phyloP scores from a whole-genome alignment of 2,113 vertebrate species.

The Taxidea taxus region DNA sequence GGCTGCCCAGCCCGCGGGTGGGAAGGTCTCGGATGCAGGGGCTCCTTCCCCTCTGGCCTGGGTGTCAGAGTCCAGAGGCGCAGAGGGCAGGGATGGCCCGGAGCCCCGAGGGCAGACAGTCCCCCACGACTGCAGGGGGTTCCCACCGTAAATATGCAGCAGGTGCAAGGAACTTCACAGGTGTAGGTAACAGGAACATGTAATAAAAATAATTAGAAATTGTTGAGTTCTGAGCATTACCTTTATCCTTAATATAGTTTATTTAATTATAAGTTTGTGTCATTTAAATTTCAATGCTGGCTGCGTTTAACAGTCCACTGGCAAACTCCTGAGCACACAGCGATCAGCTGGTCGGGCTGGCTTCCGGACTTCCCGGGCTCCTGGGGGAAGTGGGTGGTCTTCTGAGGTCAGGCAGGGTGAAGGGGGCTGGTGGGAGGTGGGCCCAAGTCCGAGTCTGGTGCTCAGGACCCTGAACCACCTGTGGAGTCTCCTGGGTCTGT shows the following conservation, averaged over 20 bases:
- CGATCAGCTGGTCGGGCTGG: too few relatives aligned
- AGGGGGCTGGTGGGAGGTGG: not conserved
- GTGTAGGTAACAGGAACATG: not conserved
- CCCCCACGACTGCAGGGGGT: fast-evolving
- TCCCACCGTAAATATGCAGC: not conserved
- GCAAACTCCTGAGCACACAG: not conserved
- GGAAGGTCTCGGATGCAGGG: not conserved
- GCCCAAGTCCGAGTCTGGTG: not conserved
- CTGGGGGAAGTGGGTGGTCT: not conserved
- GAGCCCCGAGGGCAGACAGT: fast-evolving
- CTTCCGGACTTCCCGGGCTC: not conserved
- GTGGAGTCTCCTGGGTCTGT: not conserved
- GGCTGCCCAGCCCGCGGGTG: too few relatives aligned
- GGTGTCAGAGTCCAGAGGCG: not conserved
- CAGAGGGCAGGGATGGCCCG: too few relatives aligned
- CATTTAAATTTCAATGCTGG: not conserved
- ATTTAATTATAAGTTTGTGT: not conserved
- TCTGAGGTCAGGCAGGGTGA: fast-evolving
- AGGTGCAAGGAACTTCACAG: not conserved
- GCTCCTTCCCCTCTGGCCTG: not conserved
- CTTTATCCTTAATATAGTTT: not conserved
- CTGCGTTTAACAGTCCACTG: not conserved
- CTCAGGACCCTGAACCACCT: not conserved
- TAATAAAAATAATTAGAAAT: not conserved
- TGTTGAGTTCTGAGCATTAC: not conserved